Percentiles rank a stretch among this genome's conserved stretches.
Conservation (phyloP, 2,797 vertebrate genomes). For the Adrianichthys oophorus region DNA sequence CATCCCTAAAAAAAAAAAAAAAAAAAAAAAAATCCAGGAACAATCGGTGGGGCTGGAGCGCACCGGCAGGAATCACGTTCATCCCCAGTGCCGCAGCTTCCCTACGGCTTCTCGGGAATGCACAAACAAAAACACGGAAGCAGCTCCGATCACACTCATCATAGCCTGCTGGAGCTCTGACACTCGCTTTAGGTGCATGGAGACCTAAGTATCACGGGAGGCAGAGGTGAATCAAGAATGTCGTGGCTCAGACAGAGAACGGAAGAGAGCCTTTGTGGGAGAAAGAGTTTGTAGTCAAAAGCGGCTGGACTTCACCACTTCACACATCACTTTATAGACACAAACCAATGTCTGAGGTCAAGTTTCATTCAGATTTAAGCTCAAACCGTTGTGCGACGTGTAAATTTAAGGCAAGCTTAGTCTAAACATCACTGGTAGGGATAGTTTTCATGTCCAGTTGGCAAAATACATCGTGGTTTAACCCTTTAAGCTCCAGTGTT, state of each 20-base stretch:
- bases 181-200: slow-evolving; percentile 41
- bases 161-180: slow-evolving; percentile 58
- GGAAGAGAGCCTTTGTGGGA: slow-evolving; percentile 8
- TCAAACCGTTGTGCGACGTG: neutral
- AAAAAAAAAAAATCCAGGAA: slow-evolving; percentile 47
- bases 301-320: no score
- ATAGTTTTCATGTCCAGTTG: no score
- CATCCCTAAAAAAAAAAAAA: slow-evolving; percentile 44
- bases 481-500: no score
- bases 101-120: slow-evolving; percentile 47
- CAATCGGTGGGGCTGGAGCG: slow-evolving; percentile 24
- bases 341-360: no score
- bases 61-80: slow-evolving; percentile 42
- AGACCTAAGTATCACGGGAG: slow-evolving; percentile 47
- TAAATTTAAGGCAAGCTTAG: neutral
- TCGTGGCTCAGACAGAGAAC: slow-evolving; percentile 32
- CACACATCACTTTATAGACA: no score
- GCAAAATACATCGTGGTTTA: no score
- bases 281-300: slow-evolving; percentile 27
- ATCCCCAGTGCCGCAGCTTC: slow-evolving; percentile 60
- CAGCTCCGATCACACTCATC: slow-evolving; percentile 74
- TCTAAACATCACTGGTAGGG: neutral
- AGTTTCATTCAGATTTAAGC: neutral
- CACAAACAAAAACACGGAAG: slow-evolving; percentile 60
- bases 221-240: slow-evolving; percentile 48